phyloP scores from a whole-genome alignment of 2,888 invertebrate genomes.

The Apotomis betuletana region DNA sequence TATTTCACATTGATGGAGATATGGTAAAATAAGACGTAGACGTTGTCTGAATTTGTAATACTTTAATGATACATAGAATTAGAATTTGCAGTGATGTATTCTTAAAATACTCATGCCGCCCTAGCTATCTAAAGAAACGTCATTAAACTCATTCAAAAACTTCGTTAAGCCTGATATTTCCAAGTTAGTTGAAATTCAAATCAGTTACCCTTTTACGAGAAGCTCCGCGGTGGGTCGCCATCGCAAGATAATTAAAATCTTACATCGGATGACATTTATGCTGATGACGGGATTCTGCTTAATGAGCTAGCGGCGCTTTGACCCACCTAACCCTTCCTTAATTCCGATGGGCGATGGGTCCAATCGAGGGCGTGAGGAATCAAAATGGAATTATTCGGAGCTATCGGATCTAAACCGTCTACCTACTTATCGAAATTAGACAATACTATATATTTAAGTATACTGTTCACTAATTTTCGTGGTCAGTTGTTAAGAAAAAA shows the following conservation, averaged over 20 bases:
- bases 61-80: too few species aligned
- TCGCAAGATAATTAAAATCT: slow-evolving; percentile 38
- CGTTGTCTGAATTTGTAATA: too few species aligned
- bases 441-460: too few species aligned
- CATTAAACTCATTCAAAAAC: slow-evolving; percentile 36
- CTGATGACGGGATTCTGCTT: slow-evolving; percentile 32
- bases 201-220: slow-evolving; percentile 40
- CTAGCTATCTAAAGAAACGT: slow-evolving; percentile 20
- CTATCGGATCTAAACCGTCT: too few species aligned
- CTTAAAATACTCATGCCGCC: too few species aligned
- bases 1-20: too few species aligned
- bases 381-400: slow-evolving; percentile 13
- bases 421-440: too few species aligned
- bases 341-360: not conserved
- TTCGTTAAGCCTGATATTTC: slow-evolving; percentile 35
- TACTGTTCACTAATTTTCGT: too few species aligned
- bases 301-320: slow-evolving; percentile 40
- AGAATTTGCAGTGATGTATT: too few species aligned
- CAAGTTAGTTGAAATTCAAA: slow-evolving; percentile 41
- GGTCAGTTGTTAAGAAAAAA: too few species aligned
- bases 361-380: not conserved
- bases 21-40: too few species aligned
- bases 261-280: slow-evolving; percentile 40
- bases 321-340: slow-evolving; percentile 8
- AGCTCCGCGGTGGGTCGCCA: slow-evolving; percentile 38